phyloP scores from a whole-genome alignment of 2,113 vertebrate genomes.

The Ardeotis arabs region DNA sequence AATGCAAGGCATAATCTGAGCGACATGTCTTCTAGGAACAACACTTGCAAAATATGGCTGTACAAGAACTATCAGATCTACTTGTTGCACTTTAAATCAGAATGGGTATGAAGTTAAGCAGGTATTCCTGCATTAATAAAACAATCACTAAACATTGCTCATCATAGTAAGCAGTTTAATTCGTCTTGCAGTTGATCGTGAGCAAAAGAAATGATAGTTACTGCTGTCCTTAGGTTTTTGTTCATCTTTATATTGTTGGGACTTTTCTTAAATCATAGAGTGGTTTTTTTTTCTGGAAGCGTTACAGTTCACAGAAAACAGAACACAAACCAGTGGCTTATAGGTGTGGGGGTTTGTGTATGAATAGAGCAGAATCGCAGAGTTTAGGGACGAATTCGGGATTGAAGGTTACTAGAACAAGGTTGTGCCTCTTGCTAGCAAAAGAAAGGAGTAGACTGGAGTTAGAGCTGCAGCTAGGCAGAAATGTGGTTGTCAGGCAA shows the following conservation, averaged over 20 bases:
- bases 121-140: conserved; percentile 62
- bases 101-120: conserved; percentile 46
- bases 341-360: not conserved
- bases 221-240: not conserved
- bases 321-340: not conserved
- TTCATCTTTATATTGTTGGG: not conserved
- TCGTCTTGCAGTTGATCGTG: not conserved
- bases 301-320: not conserved
- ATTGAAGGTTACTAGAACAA: not conserved
- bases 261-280: not conserved
- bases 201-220: not conserved
- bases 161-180: conserved; percentile 61
- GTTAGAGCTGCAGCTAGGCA: not conserved
- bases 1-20: conserved; percentile 18
- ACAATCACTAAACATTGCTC: conserved; percentile 47
- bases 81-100: conserved; percentile 63
- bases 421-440: not conserved
- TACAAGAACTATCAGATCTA: conserved; percentile 25
- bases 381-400: not conserved
- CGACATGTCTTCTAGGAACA: not conserved
- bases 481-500: not conserved
- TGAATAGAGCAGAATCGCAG: not conserved
- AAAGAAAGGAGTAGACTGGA: not conserved
- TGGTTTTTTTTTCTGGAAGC: not conserved
- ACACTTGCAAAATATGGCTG: conserved; percentile 37